Conservation (phyloP, 1,140 invertebrate species). For the Meloidogyne exigua region DNA sequence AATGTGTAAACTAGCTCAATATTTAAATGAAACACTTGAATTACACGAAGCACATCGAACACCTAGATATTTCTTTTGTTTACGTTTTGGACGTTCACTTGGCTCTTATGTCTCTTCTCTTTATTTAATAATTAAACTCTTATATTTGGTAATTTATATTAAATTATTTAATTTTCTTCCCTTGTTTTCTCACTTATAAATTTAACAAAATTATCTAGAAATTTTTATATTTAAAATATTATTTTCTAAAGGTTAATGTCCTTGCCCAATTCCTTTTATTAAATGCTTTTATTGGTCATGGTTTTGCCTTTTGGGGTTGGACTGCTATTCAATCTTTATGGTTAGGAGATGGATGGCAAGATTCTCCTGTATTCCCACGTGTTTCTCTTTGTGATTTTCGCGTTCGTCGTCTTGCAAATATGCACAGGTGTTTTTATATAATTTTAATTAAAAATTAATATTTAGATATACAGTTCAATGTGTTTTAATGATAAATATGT, state of each 20-base stretch:
- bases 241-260: conserved; percentile 60
- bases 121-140: conserved; percentile 67
- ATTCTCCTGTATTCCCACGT: conserved; percentile 41
- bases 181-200: too few relatives aligned
- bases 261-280: conserved; percentile 67
- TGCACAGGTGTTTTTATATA: conserved; percentile 59
- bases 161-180: not conserved
- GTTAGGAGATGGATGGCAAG: conserved; percentile 54
- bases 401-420: conserved; percentile 63
- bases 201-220: conserved; percentile 45
- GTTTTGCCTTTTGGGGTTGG: conserved; percentile 66
- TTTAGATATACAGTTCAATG: conserved; percentile 48
- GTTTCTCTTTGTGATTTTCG: conserved; percentile 65
- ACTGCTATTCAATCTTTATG: conserved; percentile 56
- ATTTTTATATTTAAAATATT: too few relatives aligned
- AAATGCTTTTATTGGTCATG: conserved; percentile 66
- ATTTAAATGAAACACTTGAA: conserved; percentile 56
- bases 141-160: conserved; percentile 63
- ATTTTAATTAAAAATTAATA: not conserved
- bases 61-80: conserved; percentile 39
- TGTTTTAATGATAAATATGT: conserved; percentile 64
- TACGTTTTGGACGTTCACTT: conserved; percentile 64
- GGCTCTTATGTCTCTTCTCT: conserved; percentile 68
- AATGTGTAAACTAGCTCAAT: conserved; percentile 43
- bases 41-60: conserved; percentile 41